Evolutionary conservation across 2,888 invertebrate species (phyloP).

Genomic region (Campoplex capitator): DNA sequence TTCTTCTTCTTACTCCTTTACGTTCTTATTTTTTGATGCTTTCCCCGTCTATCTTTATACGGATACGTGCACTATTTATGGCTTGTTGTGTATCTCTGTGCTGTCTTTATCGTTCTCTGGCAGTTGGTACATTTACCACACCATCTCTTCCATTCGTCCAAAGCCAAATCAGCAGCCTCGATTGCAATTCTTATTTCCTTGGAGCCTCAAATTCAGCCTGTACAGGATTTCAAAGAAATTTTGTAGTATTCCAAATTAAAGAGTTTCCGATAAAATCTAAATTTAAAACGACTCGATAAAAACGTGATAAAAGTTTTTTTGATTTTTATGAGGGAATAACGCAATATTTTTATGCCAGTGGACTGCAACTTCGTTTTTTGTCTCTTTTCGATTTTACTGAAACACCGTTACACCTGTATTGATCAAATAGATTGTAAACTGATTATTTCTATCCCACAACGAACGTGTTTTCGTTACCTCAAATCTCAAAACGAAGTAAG

Average conservation of each 20-base stretch:
- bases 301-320: background rate
- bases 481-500: constrained; percentile 7
- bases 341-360: background rate
- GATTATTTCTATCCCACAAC: background rate
- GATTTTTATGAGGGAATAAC: background rate
- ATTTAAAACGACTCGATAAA: background rate
- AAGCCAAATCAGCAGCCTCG: constrained; percentile 58
- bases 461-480: background rate
- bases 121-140: constrained; percentile 21
- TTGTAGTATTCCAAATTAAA: background rate
- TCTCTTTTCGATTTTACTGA: background rate
- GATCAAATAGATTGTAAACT: background rate
- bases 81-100: constrained; percentile 48
- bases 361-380: background rate
- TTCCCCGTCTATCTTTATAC: constrained; percentile 46
- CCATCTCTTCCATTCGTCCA: constrained; percentile 48
- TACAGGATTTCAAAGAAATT: constrained; percentile 2
- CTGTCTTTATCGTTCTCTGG: constrained; percentile 52
- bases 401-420: background rate
- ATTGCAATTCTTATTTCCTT: constrained; percentile 61
- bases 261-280: background rate
- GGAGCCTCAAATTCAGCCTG: constrained; percentile 58
- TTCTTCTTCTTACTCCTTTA: background rate
- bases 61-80: constrained; percentile 37
- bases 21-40: constrained; percentile 39